phyloP scores from a whole-genome alignment of 2,888 invertebrate genomes.

The Oligia latruncula region DNA sequence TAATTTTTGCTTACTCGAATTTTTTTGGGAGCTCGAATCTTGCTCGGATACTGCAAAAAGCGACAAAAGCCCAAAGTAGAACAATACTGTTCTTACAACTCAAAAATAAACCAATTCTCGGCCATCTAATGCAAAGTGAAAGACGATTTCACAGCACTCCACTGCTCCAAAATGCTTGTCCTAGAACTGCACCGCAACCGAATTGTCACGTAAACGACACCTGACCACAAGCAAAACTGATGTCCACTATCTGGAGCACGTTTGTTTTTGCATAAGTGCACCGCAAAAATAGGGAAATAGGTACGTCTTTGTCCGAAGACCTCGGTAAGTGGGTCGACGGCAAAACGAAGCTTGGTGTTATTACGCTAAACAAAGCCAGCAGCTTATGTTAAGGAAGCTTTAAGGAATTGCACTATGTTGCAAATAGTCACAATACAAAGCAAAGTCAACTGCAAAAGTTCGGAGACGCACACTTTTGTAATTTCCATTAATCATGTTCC shows the following conservation, averaged over 20 bases:
- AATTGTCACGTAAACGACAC: conserved; percentile 60
- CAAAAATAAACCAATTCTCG: conserved; percentile 21
- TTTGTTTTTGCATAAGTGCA: conserved; percentile 75
- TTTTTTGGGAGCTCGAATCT: background rate
- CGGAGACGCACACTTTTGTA: conserved; percentile 10
- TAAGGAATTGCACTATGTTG: conserved; percentile 64
- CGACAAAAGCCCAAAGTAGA: conserved; percentile 8
- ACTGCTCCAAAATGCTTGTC: conserved; percentile 48
- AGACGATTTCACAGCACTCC: conserved; percentile 51
- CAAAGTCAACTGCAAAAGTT: conserved; percentile 33
- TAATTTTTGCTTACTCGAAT: background rate
- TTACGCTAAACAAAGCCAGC: conserved; percentile 71
- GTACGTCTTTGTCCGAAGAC: conserved; percentile 61
- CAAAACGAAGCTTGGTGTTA: conserved; percentile 71
- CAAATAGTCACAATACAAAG: conserved; percentile 41
- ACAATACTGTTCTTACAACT: conserved; percentile 7
- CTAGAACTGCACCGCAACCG: conserved; percentile 52
- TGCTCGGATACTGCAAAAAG: background rate
- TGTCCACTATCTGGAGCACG: conserved; percentile 69
- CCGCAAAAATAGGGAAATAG: conserved; percentile 70
- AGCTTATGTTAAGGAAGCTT: conserved; percentile 52
- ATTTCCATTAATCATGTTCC: conserved; percentile 11
- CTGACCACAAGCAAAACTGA: conserved; percentile 62
- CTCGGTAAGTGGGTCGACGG: conserved; percentile 73
- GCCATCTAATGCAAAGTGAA: conserved; percentile 44